Conservation (phyloP, 2,888 invertebrate species). For the Scaptomyza flava region DNA sequence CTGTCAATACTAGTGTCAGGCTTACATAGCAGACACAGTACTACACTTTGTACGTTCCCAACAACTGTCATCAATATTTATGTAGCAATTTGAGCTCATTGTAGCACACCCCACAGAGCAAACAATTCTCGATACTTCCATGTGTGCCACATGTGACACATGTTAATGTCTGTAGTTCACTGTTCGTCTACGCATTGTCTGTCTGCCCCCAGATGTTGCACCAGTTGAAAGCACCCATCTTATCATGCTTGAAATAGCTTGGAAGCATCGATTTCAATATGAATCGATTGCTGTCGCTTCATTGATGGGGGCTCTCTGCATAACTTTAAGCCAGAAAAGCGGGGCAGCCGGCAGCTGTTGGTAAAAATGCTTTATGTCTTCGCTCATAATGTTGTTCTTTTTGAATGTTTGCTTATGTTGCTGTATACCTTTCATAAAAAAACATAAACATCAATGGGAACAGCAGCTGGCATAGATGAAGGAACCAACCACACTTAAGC, state of each 20-base stretch:
- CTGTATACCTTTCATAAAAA: slow-evolving; percentile 28
- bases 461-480: slow-evolving; percentile 43
- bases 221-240: slow-evolving; percentile 39
- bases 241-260: slow-evolving; percentile 35
- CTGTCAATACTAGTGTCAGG: slow-evolving; percentile 7
- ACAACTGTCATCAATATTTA: slow-evolving; percentile 61
- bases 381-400: not conserved
- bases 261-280: slow-evolving; percentile 40
- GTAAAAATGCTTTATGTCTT: slow-evolving; percentile 12
- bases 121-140: slow-evolving; percentile 3
- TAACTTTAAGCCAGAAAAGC: slow-evolving; percentile 13
- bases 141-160: slow-evolving; percentile 24
- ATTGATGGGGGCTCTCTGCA: slow-evolving; percentile 21
- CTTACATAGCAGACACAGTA: not conserved
- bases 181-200: slow-evolving; percentile 7
- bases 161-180: slow-evolving; percentile 36
- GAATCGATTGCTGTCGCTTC: slow-evolving; percentile 20
- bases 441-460: slow-evolving; percentile 42
- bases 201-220: slow-evolving; percentile 17
- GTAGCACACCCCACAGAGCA: slow-evolving; percentile 18
- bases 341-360: slow-evolving; percentile 45
- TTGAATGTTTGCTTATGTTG: slow-evolving; percentile 14
- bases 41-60: not conserved
- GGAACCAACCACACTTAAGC: slow-evolving; percentile 54
- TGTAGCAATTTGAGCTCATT: slow-evolving; percentile 60